phyloP scores from a whole-genome alignment of 2,888 invertebrate genomes.

The Patella caerulea region DNA sequence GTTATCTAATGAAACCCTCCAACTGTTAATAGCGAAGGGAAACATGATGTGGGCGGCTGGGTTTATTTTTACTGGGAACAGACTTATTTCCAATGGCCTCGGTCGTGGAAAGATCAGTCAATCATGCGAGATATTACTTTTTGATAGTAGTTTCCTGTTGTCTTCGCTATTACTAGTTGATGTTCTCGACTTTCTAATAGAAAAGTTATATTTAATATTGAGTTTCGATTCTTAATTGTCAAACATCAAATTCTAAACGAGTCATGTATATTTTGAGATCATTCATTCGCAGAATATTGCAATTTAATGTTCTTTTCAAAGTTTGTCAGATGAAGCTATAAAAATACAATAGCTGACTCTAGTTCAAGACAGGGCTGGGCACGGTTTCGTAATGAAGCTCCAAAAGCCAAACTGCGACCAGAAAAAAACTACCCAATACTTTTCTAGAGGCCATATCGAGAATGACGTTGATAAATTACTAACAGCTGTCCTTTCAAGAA shows the following conservation, averaged over 20 bases:
- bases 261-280: background rate
- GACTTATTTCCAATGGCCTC: constrained; percentile 18
- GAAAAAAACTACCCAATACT: background rate
- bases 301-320: constrained; percentile 7
- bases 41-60: constrained; percentile 8
- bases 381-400: background rate
- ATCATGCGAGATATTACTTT: constrained; percentile 16
- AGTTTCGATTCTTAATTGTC: constrained; percentile 8
- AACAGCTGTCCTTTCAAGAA: background rate
- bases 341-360: background rate
- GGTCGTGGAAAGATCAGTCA: background rate
- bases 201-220: constrained; percentile 14
- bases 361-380: background rate
- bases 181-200: background rate
- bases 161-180: constrained; percentile 6
- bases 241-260: background rate
- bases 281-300: background rate
- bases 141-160: constrained; percentile 17
- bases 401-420: background rate
- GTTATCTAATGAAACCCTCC: constrained; percentile 1
- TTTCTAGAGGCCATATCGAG: background rate
- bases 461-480: background rate
- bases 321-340: background rate
- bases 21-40: constrained; percentile 27
- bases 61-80: constrained; percentile 15